Percentiles rank a stretch among this genome's conserved stretches.
These are phyloP conservation scores for Poeciliopsis presidionis DNA, from an alignment of 2,797 vertebrate genomes.

Conservation along the genomic window DNA sequence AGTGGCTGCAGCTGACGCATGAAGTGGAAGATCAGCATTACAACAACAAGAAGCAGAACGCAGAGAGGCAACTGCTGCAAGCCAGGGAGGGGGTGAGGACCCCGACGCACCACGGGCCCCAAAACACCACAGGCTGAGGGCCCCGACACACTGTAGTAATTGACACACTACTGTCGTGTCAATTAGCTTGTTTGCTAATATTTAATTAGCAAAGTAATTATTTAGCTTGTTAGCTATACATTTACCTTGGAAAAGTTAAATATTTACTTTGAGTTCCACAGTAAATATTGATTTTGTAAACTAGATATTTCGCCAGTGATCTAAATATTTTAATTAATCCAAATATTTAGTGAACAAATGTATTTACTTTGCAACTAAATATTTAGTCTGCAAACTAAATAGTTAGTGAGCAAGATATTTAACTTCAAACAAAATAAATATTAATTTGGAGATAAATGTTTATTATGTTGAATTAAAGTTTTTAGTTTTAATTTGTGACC, in stretches of 20 bases:
- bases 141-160: too few species aligned
- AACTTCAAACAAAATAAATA: too few species aligned
- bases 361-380: neutral
- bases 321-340: too few species aligned
- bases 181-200: too few species aligned
- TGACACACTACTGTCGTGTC: too few species aligned
- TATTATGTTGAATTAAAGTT: neutral
- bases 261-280: too few species aligned
- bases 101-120: too few species aligned
- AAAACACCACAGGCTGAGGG: too few species aligned
- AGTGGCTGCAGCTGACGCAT: conserved; percentile 81
- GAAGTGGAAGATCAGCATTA: conserved; percentile 88
- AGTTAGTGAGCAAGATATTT: too few species aligned
- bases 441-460: neutral
- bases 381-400: too few species aligned
- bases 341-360: too few species aligned
- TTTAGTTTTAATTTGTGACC: neutral
- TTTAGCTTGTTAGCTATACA: neutral
- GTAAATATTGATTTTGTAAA: neutral
- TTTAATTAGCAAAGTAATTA: neutral
- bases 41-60: conserved; percentile 93
- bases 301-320: neutral
- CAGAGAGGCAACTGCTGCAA: conserved; percentile 90
- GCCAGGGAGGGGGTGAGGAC: conserved; percentile 92
- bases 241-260: too few species aligned